Conservation (phyloP, 2,113 vertebrate species). For the Triplophysa rosa region DNA sequence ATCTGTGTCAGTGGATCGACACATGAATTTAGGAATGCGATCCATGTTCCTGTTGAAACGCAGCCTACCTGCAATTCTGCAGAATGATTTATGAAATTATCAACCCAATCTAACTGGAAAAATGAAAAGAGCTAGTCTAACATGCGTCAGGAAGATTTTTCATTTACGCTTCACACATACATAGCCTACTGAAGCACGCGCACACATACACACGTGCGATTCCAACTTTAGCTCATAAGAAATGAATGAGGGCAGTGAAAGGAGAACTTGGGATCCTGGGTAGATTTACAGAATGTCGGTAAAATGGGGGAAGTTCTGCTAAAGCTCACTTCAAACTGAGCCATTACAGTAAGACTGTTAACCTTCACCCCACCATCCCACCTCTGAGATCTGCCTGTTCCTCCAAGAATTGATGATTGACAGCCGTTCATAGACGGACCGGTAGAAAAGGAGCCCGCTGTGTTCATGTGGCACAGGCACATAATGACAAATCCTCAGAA, state of each 20-base stretch:
- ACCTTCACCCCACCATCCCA: constrained; percentile 11
- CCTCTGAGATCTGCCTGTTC: constrained; percentile 13
- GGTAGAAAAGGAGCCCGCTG: background rate
- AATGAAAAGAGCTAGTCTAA: background rate
- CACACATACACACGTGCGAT: constrained; percentile 2
- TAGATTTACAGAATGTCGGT: constrained; percentile 33
- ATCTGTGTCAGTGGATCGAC: constrained; percentile 2
- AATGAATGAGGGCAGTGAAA: constrained; percentile 31
- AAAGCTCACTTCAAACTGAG: background rate
- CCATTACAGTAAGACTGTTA: constrained; percentile 9
- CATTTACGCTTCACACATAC: constrained; percentile 13
- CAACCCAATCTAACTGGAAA: background rate
- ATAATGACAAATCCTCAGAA: constrained; percentile 19
- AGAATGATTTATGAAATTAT: constrained; percentile 2
- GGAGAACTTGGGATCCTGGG: constrained; percentile 12
- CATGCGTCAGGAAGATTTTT: background rate
- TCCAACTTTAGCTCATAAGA: constrained; percentile 19
- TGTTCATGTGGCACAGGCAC: background rate
- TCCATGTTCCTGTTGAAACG: background rate
- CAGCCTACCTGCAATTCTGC: background rate
- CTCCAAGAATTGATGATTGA: constrained; percentile 5
- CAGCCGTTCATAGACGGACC: constrained; percentile 6
- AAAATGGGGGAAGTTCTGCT: constrained; percentile 20
- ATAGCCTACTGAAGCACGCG: constrained; percentile 21
- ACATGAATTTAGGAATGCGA: background rate